Conservation (phyloP, 1,140 invertebrate genomes). For the Apolygus lucorum region DNA sequence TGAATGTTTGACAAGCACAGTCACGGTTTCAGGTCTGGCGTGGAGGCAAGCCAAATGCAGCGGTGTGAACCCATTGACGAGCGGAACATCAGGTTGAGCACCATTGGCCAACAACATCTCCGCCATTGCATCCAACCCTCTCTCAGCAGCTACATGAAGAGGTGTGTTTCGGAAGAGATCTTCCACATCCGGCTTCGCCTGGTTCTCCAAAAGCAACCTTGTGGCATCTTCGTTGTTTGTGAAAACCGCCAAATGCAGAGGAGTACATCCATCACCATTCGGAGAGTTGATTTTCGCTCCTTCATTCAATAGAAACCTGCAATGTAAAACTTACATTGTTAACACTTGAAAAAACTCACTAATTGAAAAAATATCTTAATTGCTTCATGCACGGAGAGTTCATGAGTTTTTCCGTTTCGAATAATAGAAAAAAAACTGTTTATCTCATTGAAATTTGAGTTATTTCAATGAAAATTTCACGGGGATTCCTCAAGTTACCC, state of each 20-base stretch:
- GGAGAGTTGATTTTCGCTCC: neutral
- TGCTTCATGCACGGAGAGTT: too few species aligned
- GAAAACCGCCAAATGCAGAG: neutral
- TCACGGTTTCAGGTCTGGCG: neutral
- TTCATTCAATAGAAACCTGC: neutral
- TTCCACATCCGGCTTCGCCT: neutral
- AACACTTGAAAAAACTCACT: too few species aligned
- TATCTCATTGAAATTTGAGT: too few species aligned
- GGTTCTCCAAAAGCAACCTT: neutral
- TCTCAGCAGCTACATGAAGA: neutral
- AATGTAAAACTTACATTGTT: too few species aligned
- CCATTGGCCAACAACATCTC: neutral
- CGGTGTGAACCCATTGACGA: neutral
- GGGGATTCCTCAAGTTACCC: too few species aligned
- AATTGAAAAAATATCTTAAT: too few species aligned
- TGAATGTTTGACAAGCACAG: neutral
- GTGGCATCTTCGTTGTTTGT: neutral
- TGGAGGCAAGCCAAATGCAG: neutral
- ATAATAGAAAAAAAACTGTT: too few species aligned
- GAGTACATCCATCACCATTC: neutral
- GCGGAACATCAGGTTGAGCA: neutral
- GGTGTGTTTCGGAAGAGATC: neutral
- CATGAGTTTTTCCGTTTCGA: too few species aligned
- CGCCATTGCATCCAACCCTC: neutral
- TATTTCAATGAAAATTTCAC: too few species aligned